Evolutionary conservation across 1,140 invertebrate genomes (phyloP).

Genomic region (Homarus americanus): DNA sequence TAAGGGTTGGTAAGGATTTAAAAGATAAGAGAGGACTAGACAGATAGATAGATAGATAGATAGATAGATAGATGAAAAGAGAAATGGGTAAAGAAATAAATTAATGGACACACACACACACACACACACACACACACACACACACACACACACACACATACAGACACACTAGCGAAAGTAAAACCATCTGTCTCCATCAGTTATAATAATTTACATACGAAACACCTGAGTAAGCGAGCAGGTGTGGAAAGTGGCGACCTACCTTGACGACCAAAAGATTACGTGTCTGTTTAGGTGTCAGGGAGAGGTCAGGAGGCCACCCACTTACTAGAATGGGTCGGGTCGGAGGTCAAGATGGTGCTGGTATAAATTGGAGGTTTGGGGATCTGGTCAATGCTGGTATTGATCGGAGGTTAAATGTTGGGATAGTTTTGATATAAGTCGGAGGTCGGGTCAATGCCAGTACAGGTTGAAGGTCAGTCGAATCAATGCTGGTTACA

Average conservation of each 20-base stretch:
- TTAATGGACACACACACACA: conserved; percentile 39
- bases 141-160: conserved; percentile 40
- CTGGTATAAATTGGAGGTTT: no score
- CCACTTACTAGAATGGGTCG: no score
- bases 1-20: no score
- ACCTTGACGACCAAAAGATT: neutral
- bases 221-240: neutral
- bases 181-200: neutral
- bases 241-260: neutral
- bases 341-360: no score
- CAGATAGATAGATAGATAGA: no score
- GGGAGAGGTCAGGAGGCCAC: neutral
- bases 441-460: no score
- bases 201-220: neutral
- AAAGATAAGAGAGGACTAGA: no score
- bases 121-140: conserved; percentile 44
- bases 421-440: no score
- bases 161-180: neutral
- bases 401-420: no score
- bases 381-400: no score
- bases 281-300: neutral
- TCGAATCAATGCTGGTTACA: no score
- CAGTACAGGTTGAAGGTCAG: no score
- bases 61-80: neutral
- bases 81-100: conserved; percentile 6